Conservation (phyloP, 2,888 invertebrate species). For the Xanthorhoe designata region DNA sequence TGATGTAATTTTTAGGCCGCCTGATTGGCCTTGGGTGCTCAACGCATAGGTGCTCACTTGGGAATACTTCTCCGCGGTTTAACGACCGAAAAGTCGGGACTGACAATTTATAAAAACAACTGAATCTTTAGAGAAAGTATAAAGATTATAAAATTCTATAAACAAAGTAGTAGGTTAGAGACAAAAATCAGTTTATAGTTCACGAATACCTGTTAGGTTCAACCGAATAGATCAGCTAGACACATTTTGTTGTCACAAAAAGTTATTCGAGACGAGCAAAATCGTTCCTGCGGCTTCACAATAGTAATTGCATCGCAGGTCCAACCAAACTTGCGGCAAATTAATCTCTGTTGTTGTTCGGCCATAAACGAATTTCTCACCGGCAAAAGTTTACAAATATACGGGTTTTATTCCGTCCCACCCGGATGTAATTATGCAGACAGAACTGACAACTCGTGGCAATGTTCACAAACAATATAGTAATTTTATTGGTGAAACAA, state of each 20-base stretch:
- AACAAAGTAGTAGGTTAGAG: too few relatives aligned
- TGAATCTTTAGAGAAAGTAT: too few relatives aligned
- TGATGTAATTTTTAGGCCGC: too few relatives aligned
- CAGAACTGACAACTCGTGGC: slow-evolving; percentile 12
- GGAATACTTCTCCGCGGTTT: too few relatives aligned
- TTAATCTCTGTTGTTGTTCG: slow-evolving; percentile 14
- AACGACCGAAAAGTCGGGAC: too few relatives aligned
- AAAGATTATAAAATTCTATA: too few relatives aligned
- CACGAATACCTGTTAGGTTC: too few relatives aligned
- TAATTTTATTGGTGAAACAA: not conserved
- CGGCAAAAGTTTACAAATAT: slow-evolving; percentile 18
- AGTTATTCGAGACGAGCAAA: not conserved
- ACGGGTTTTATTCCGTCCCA: not conserved
- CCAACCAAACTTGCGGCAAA: slow-evolving; percentile 3
- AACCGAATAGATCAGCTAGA: not conserved
- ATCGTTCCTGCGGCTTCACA: not conserved
- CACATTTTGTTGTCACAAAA: not conserved
- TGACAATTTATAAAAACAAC: too few relatives aligned
- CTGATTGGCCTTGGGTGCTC: too few relatives aligned
- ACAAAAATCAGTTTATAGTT: too few relatives aligned
- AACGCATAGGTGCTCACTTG: too few relatives aligned
- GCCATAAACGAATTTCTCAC: slow-evolving; percentile 15
- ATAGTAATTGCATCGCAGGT: slow-evolving; percentile 2
- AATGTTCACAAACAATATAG: slow-evolving; percentile 3
- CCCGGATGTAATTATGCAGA: slow-evolving; percentile 16